Evolutionary conservation across 2,888 invertebrate genomes (phyloP), one percentile per base, ranked within the genome.

Genomic region (Eupeodes latifasciatus): DNA sequence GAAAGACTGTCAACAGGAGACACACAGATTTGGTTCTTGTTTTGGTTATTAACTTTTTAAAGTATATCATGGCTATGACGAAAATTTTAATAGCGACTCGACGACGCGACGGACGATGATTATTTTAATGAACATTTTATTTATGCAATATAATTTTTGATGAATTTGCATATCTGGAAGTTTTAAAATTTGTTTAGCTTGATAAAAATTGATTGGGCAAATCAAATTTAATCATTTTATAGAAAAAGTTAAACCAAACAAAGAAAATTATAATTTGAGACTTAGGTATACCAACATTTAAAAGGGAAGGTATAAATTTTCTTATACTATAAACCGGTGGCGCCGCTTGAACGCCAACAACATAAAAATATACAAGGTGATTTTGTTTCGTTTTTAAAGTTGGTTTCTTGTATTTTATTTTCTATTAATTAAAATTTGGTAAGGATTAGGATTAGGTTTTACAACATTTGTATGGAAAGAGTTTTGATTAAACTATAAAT

Each of bases 111-210:
- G 27, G 40, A 27, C 3, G 27, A 27, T 27, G 27, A 27, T 14
- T 47, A 9, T 40, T 53, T 69, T 16, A 69, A 53, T 51, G 5
- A 36, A 55, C 36, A 64, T 69, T 86, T 44, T 75, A 5, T 64
- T 7, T 86, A 62, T 76, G 74, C 51, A 44, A 85, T 81, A 64
- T 81, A 81, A 1, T 7, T 7, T 40, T 0, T 62, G 62, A 64
- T 71, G 49, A 85, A 88, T 88, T 88, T 85, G 88, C 88, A 88
- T 88, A 88, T 75, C 40, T 69, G 75, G 86, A 67, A 69, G 84
- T 64, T 61, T 27, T 27, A 47, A 81, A 59, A 47, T 49, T 69
- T 61, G 34, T 36, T 67, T 27, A 57, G 77, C 67, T 59, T 44
- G 57, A 77, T 40, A 57, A 5, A 53, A 67, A 84, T 75, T 49